Conservation (phyloP, 1,140 invertebrate species). For the Andricus grossulariae region DNA sequence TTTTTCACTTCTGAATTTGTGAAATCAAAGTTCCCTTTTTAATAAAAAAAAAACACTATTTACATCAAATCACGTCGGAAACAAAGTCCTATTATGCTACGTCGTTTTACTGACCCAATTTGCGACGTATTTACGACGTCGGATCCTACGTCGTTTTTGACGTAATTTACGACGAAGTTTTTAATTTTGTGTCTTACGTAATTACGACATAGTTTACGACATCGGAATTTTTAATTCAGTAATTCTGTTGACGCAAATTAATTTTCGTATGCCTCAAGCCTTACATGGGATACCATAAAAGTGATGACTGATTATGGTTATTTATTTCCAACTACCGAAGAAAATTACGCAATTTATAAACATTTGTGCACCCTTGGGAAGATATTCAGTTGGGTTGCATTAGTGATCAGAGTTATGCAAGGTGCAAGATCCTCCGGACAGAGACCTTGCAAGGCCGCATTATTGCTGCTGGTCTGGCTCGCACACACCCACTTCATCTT, state of each 20-base stretch:
- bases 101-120: no score
- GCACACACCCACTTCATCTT: conserved; percentile 14
- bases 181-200: no score
- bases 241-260: neutral
- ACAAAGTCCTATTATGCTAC: no score
- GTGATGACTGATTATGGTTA: neutral
- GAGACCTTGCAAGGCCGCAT: conserved; percentile 56
- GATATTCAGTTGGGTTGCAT: conserved; percentile 8
- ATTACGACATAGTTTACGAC: no score
- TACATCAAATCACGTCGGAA: no score
- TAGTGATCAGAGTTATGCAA: conserved; percentile 8
- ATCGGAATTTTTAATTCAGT: no score
- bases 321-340: neutral
- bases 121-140: no score
- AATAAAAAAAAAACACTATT: no score
- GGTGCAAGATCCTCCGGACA: neutral
- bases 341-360: conserved; percentile 1
- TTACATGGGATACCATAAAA: neutral
- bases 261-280: neutral
- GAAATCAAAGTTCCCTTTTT: no score
- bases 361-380: neutral
- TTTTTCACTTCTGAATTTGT: no score
- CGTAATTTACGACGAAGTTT: no score
- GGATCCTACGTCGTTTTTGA: no score
- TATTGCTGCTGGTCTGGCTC: neutral